Base-by-base conservation (phyloP, 2,888 invertebrate species). In the Sabellastarte sp. region DNA sequence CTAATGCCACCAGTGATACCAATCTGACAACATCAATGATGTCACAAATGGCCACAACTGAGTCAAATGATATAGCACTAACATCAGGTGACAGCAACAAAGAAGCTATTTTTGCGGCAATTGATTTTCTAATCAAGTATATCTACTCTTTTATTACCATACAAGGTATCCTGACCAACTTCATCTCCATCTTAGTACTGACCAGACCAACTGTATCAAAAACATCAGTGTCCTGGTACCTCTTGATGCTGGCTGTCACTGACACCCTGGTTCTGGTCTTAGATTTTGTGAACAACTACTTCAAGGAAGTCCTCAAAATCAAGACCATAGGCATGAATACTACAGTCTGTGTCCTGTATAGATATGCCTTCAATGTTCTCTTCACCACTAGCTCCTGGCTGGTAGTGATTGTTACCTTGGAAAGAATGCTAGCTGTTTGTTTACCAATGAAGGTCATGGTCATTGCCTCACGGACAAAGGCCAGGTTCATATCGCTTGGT, bases 281-380 rank as follows among this genome's bases (percentile, higher is more conserved):
- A 3, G 64, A 64, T 32, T 60, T 61, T 52, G 31, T 64, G 31
- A 64, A 64, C 61, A 64, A 64, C 53, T 64, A 53, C 50, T 41
- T 64, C 50, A 29, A 50, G n/a, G 31, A 31, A 5, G 32, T 55
- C 29, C 28, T 26, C 24, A 53, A 53, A 15, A 41, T 41, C 20
- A 41, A 15, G 20, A 41, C 41, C 41, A 41, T 41, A 41, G 41
- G 41, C 41, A 15, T 15, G 10, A 41, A 41, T 41, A 41, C 10
- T 20, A 41, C 41, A 41, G 41, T 41, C 10, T 41, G 41, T 41
- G 41, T 41, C 10, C 10, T 41, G 10, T 41, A 41, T 20, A 41
- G 41, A 20, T 41, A 20, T 10, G 10, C 41, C 20, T 41, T 41
- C 20, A 20, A 20, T 15, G 20, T 41, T 15, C 20, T 41, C 41